Evolutionary conservation across 2,797 vertebrate species (phyloP), one percentile per base, ranked within the genome.

Genomic region (Molossus alvarezi): DNA sequence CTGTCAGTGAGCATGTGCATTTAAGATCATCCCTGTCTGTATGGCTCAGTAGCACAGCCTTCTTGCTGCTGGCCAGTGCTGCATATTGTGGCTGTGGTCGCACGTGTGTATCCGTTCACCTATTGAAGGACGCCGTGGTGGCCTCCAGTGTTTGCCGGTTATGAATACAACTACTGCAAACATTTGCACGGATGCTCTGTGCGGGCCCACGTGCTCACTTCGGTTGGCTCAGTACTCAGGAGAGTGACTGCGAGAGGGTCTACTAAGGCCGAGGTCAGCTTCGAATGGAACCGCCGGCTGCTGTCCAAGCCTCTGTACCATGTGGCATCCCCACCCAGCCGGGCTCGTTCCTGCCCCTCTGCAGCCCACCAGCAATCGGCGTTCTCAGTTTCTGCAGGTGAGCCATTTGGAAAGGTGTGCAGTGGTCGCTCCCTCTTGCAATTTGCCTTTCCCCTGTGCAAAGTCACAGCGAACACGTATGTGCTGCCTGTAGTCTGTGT

Each of bases 211-310:
- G 23, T 45, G 83, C 87, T 83, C 45, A 55, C 29, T 48, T 60
- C 21, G 51, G 9, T 27, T 45, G 58, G 6, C 23, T 53, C 20
- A 80, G 11, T 55, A 37, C n/a, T 33, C 3, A 55, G 4, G 8
- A 62, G 8, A 1, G 3, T 20, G 13, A 29, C 12, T 12, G 14
- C 3, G 48, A 3, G 9, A 14, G 4, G 11, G 3, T 2, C 0
- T 15, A 41, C 11, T 2, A 3, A 25, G 51, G 48, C 1, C 8
- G 1, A 25, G 53, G 33, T 77, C 6, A 17, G 37, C 60, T 60
- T 69, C 6, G 64, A 27, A 6, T 45, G 29, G 57, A 92, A 55
- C 37, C 0, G 0, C 17, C 15, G 29, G 6, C 27, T 53, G 27
- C 53, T 23, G 55, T 23, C 13, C 41, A 81, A 20, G 27, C 55